phyloP scores from a whole-genome alignment of 2,888 invertebrate species.

The Mellilla xanthometata region DNA sequence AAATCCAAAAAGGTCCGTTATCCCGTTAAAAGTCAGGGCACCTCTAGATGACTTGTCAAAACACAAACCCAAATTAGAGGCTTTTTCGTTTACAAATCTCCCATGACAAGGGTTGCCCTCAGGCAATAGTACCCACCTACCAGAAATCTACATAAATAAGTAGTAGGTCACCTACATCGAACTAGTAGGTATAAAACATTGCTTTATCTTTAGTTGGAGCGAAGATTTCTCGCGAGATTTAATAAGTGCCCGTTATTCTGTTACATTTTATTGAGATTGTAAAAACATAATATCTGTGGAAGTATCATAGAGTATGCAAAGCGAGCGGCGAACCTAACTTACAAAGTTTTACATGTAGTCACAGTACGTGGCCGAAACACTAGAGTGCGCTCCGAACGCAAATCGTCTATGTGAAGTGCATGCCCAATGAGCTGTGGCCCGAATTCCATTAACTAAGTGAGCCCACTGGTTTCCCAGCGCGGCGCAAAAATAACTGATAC shows the following conservation, averaged over 20 bases:
- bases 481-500: slow-evolving; percentile 20
- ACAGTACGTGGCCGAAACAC: slow-evolving; percentile 30
- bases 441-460: slow-evolving; percentile 23
- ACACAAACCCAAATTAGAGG: slow-evolving; percentile 68
- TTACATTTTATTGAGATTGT: neutral
- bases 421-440: slow-evolving; percentile 29
- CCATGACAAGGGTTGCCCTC: slow-evolving; percentile 68
- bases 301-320: slow-evolving; percentile 20
- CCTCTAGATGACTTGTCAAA: slow-evolving; percentile 63
- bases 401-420: slow-evolving; percentile 32
- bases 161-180: slow-evolving; percentile 2
- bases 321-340: slow-evolving; percentile 15
- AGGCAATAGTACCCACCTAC: slow-evolving; percentile 40
- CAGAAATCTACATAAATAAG: slow-evolving; percentile 47
- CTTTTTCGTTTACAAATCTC: slow-evolving; percentile 69
- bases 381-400: slow-evolving; percentile 33
- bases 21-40: slow-evolving; percentile 40
- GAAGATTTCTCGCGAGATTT: no score
- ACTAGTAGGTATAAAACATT: slow-evolving; percentile 8
- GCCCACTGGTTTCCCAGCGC: slow-evolving; percentile 1
- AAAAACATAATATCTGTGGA: neutral
- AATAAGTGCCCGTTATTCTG: no score
- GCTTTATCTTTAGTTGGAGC: no score
- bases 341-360: slow-evolving; percentile 23
- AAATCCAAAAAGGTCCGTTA: slow-evolving; percentile 34